Evolutionary conservation across 2,888 invertebrate species (phyloP), one percentile per base, ranked within the genome.

Genomic region (Bugula neritina): DNA sequence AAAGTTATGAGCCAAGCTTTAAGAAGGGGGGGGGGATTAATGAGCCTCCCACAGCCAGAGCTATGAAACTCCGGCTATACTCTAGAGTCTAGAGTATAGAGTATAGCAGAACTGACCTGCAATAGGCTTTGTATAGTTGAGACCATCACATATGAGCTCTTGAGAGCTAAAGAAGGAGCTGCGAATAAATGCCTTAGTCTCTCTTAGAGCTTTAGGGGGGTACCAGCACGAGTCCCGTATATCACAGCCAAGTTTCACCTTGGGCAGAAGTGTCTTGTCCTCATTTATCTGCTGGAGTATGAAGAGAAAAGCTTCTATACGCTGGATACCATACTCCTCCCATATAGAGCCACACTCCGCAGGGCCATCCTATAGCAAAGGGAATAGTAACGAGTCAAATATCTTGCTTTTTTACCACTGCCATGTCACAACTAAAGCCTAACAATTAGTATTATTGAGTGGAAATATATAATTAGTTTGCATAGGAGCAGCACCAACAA

Each of bases 161-260:
- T 63, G 63, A 29, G 63, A 21, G 35, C 29, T 76, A 13, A 77
- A 77, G 76, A 90, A 87, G 55, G 90, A 88, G 80, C 90, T 90
- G 69, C 90, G 87, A 76, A 91, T 90, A 77, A 91, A 88, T 83
- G 90, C 90, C 75, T 91, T 89, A 80, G 89, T 89, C 84, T 91
- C 91, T 78, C 91, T 90, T 75, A 92, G 86, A 35, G 91, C 91
- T 1, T 91, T 90, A 23, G 91, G 89, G 1, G 91, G 89, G 79
- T 90, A 91, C 91, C 91, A 92, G 83, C 92, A 92, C 31, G 90
- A 90, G 84, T 92, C 92, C 1, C 90, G 86, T 74, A 91, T 90
- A 82, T 91, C 90, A 72, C 90, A 88, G 34, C 91, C 91, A 21
- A 89, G 82, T 0, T 84, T 86, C 71, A 88, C 85, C 74, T 83